Conservation (phyloP, 1,140 invertebrate species). For the Watersipora subatra region DNA sequence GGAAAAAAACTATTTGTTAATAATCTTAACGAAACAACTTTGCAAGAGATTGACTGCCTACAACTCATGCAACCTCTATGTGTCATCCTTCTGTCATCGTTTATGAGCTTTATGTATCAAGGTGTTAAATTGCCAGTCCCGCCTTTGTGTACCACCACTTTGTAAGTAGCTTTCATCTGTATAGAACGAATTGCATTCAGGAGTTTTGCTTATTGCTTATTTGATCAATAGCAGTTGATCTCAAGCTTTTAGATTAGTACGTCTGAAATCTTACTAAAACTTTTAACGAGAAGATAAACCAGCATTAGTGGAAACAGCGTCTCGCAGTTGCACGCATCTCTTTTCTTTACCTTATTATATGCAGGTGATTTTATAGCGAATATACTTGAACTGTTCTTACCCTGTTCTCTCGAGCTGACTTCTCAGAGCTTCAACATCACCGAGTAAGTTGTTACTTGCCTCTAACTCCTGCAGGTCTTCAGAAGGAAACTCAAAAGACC, state of each 20-base stretch:
- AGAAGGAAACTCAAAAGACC: slow-evolving; percentile 14
- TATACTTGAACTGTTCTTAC: too few relatives aligned
- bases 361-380: too few relatives aligned
- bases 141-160: background rate
- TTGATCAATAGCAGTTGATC: background rate
- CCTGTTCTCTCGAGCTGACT: slow-evolving; percentile 14
- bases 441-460: slow-evolving; percentile 13
- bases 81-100: background rate
- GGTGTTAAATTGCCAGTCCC: background rate
- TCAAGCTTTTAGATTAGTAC: too few relatives aligned
- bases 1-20: background rate
- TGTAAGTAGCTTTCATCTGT: background rate
- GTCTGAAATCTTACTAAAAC: too few relatives aligned
- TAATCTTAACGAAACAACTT: background rate
- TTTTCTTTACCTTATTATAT: too few relatives aligned
- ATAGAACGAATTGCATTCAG: background rate
- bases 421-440: slow-evolving; percentile 11
- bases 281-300: background rate
- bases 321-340: too few relatives aligned
- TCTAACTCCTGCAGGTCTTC: slow-evolving; percentile 11
- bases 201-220: background rate
- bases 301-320: background rate
- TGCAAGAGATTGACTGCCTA: background rate
- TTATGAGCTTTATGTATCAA: background rate
- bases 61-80: background rate